These are phyloP conservation scores for Cnemophilus loriae DNA, from an alignment of 2,113 vertebrate species.

Conservation along the genomic window DNA sequence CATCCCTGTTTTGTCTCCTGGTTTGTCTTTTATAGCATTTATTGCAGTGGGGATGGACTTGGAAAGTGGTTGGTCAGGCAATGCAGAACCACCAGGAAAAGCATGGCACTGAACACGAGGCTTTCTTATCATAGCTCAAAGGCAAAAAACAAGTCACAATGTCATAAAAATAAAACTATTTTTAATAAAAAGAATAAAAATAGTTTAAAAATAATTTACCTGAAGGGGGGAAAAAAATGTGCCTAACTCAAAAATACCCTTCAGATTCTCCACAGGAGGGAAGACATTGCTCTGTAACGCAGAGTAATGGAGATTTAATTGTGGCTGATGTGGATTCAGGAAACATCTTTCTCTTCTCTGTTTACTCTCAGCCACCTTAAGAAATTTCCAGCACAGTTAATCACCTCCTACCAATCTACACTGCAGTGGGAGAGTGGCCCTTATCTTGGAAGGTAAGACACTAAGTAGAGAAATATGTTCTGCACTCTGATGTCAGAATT, in stretches of 20 bases:
- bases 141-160: background rate
- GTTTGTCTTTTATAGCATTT: background rate
- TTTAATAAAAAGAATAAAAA: background rate
- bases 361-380: background rate
- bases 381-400: background rate
- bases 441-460: background rate
- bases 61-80: background rate
- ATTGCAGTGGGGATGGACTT: background rate
- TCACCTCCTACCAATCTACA: background rate
- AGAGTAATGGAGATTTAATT: background rate
- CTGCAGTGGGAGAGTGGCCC: background rate
- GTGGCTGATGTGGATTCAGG: background rate
- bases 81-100: background rate
- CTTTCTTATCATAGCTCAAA: background rate
- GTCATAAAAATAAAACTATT: background rate
- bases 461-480: background rate
- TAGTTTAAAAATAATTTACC: background rate
- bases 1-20: background rate
- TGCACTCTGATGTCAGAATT: background rate
- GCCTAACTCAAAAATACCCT: background rate
- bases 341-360: background rate
- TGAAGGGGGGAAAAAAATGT: background rate
- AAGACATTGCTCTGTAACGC: background rate
- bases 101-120: fast-evolving
- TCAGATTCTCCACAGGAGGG: background rate